These are phyloP conservation scores for Aldabrachelys gigantea DNA, from an alignment of 2,113 vertebrate genomes.

Conservation along the genomic window DNA sequence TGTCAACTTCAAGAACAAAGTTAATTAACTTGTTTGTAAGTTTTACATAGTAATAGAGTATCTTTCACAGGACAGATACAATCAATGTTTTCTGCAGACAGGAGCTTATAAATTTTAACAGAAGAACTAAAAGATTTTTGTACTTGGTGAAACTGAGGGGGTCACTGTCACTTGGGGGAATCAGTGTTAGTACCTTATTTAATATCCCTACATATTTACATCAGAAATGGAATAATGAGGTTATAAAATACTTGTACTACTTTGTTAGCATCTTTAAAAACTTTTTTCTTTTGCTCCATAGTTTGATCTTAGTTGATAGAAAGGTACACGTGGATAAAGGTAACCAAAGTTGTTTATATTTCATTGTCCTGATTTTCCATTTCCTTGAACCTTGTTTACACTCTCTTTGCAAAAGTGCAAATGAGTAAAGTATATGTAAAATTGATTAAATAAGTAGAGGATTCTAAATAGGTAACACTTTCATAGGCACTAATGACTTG, in stretches of 20 bases:
- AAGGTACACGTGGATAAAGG: slow-evolving; percentile 14
- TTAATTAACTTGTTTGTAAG: too few relatives aligned
- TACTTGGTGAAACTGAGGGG: too few relatives aligned
- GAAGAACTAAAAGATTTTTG: too few relatives aligned
- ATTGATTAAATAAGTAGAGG: background rate
- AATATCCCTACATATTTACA: background rate
- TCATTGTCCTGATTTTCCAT: background rate
- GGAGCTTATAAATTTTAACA: too few relatives aligned
- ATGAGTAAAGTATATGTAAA: background rate
- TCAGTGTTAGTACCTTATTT: too few relatives aligned
- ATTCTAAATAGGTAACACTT: background rate
- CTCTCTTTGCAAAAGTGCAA: background rate
- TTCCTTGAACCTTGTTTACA: background rate
- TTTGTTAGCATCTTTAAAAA: background rate
- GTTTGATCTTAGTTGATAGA: slow-evolving; percentile 30
- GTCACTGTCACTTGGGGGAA: too few relatives aligned
- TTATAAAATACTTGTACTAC: slow-evolving; percentile 12
- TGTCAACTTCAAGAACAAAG: too few relatives aligned
- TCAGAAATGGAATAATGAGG: slow-evolving; percentile 38
- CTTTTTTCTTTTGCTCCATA: background rate
- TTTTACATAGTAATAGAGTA: too few relatives aligned
- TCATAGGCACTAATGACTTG: background rate
- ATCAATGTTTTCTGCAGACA: too few relatives aligned
- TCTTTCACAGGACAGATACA: too few relatives aligned
- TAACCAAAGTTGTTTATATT: background rate